These are phyloP conservation scores for Penaeus vannamei DNA, from an alignment of 1,140 invertebrate genomes.

Conservation along the genomic window DNA sequence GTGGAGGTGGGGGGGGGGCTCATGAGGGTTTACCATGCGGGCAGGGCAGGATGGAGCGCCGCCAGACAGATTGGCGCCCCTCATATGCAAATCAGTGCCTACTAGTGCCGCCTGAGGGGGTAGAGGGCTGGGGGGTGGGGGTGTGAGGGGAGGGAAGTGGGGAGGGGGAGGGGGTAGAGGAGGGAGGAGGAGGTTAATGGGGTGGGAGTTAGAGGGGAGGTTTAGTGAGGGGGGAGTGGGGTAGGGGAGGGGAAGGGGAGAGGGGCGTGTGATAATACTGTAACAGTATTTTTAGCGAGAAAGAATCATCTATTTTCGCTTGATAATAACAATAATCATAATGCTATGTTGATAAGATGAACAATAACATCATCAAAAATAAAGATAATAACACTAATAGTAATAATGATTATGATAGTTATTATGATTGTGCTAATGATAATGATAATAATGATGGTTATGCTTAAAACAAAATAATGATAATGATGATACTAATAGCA, in stretches of 20 bases:
- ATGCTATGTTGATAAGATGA: too few species aligned
- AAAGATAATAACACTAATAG: too few species aligned
- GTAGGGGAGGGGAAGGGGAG: background rate
- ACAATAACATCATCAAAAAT: too few species aligned
- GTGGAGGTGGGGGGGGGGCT: background rate
- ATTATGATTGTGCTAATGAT: too few species aligned
- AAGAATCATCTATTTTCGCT: too few species aligned
- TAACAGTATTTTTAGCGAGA: background rate
- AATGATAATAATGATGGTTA: too few species aligned
- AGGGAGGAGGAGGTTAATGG: background rate
- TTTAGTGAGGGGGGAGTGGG: background rate
- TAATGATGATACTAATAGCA: too few species aligned
- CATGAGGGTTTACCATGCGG: slow-evolving; percentile 38
- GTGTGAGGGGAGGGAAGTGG: background rate
- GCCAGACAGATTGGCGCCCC: slow-evolving; percentile 55
- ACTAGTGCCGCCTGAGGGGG: slow-evolving; percentile 29
- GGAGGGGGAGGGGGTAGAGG: background rate
- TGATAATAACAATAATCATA: too few species aligned
- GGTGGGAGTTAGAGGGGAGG: slow-evolving; percentile 5
- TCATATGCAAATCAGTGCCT: slow-evolving; percentile 50
- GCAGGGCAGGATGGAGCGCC: slow-evolving; percentile 37
- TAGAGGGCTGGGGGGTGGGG: background rate
- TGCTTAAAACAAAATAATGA: too few species aligned
- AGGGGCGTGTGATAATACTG: background rate
- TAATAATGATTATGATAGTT: too few species aligned